Conservation (phyloP, 2,113 vertebrate genomes). For the Chloropsis hardwickii region DNA sequence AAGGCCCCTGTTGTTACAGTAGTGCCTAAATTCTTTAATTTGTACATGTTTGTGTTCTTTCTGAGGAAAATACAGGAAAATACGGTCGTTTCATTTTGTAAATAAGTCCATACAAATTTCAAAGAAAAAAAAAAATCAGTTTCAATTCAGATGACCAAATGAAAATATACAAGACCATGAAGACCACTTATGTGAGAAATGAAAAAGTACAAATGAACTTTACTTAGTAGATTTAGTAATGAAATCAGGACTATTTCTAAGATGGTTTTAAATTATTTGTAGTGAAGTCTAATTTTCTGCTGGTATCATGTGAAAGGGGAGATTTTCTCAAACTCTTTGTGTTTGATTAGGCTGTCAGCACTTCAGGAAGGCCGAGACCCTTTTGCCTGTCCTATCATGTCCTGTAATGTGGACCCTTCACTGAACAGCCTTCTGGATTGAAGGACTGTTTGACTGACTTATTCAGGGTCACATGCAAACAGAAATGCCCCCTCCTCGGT, state of each 20-base stretch:
- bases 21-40: background rate
- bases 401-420: rapidly evolving
- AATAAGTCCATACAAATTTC: background rate
- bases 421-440: background rate
- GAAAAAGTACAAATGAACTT: background rate
- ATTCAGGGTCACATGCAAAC: background rate
- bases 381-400: background rate
- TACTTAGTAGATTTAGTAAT: background rate
- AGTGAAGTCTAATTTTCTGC: background rate
- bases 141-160: background rate
- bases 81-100: background rate
- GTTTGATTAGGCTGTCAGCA: background rate
- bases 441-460: too few relatives aligned
- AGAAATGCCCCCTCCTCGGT: rapidly evolving
- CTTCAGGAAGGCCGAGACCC: rapidly evolving
- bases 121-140: background rate
- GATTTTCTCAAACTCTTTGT: background rate
- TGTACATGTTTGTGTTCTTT: background rate
- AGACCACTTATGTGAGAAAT: background rate
- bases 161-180: background rate
- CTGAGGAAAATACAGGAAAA: background rate
- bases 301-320: rapidly evolving
- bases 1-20: background rate
- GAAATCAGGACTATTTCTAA: background rate
- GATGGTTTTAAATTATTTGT: background rate